Evolutionary conservation across 2,888 invertebrate species (phyloP), one percentile per base, ranked within the genome.

Genomic region (Rhagium mordax): DNA sequence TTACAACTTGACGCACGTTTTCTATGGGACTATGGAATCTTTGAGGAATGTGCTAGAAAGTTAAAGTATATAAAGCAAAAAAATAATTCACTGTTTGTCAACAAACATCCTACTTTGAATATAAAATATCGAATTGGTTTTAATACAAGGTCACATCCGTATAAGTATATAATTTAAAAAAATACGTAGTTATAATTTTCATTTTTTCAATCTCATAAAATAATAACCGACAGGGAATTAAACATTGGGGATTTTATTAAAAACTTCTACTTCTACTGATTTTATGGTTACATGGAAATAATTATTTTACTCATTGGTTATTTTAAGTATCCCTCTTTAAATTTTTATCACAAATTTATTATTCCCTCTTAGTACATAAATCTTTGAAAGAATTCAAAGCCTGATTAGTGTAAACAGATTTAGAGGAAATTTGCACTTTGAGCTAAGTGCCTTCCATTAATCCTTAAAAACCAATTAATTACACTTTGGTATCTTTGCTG

Each of bases 381-480:
- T 27, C n/a, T 27, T 55, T 20, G 2, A 24, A 57, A 4, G 24
- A n/a, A 6, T 7, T 57, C 27, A 24, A 57, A 57, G 7, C 8
- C 15, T 18, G 33, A 41, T 59, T 59, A 59, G 18, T 33, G 8
- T 33, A 33, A 18, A 18, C 10, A 59, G 21, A 55, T 55, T 27
- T 55, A n/a, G 24, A 33, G 59, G 33, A 59, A 59, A 59, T 59
- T 59, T 59, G 29, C 33, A 59, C 33, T 61, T 47, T 18, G 18
- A 7, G 1, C 21, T 18, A 51, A 51, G 51, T 64, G 29, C 18
- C 15, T 49, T 18, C 16, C 51, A 15, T 24, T 5, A 49, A 48
- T 51, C 24, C 24, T 64, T 64, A 64, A 24, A 64, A 33, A 48
- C 3, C 49, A 27, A 64, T 64, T 64, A 64, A 64, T 64, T 27